Evolutionary conservation across 2,888 invertebrate genomes (phyloP).

Genomic region (Agriopis aurantiaria): DNA sequence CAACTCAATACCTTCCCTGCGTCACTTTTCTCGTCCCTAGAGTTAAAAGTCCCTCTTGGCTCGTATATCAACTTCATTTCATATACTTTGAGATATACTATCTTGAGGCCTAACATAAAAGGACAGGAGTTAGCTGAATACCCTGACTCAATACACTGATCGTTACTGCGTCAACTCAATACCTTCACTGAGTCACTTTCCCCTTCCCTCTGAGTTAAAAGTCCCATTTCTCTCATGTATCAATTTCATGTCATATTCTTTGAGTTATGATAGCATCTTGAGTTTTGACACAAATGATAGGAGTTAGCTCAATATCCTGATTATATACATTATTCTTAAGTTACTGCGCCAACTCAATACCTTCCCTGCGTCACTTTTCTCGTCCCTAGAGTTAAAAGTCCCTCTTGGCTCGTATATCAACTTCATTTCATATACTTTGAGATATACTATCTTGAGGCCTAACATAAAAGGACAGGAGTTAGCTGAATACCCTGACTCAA

Average conservation of each 20-base stretch:
- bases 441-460: not conserved
- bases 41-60: no score
- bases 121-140: no score
- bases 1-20: no score
- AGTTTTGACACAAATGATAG: not conserved
- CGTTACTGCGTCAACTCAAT: not conserved
- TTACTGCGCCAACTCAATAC: not conserved
- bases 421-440: conserved; percentile 12
- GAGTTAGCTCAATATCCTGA: not conserved
- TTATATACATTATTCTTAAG: no score
- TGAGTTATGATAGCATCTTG: not conserved
- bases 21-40: no score
- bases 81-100: no score
- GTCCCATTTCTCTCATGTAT: conserved; percentile 20
- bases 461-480: not conserved
- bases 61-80: no score
- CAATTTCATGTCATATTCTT: conserved; percentile 15
- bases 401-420: conserved; percentile 25
- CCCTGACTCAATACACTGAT: not conserved
- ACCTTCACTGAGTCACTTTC: not conserved
- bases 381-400: not conserved
- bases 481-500: not conserved
- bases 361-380: not conserved
- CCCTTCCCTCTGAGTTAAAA: not conserved
- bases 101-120: no score